Percentiles rank a stretch among this genome's conserved stretches.
Conservation (phyloP, 2,888 invertebrate genomes). For the Cotesia congregata region DNA sequence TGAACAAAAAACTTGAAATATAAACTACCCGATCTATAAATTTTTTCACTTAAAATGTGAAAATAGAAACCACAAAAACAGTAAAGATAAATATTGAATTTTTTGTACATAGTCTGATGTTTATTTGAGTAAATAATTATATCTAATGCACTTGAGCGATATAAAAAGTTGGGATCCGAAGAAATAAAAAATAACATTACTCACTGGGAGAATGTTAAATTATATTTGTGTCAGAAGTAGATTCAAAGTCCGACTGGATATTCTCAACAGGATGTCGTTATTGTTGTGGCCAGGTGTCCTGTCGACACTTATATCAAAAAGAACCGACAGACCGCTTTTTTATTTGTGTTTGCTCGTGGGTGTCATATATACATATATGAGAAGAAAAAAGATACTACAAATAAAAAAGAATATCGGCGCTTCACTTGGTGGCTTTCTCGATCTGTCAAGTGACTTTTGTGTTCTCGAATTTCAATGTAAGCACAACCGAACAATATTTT, state of each 20-base stretch:
- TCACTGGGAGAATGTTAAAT: conserved; percentile 18
- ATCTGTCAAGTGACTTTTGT: conserved; percentile 41
- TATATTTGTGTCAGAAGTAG: conserved; percentile 24
- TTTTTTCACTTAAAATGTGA: background rate
- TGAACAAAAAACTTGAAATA: too few species aligned
- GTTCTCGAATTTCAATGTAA: conserved; percentile 21
- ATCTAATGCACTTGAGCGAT: conserved; percentile 12
- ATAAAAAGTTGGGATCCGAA: conserved; percentile 19
- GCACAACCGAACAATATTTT: background rate
- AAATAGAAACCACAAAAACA: conserved; percentile 6
- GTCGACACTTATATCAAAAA: conserved; percentile 62
- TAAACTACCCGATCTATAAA: too few species aligned
- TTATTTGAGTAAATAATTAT: background rate
- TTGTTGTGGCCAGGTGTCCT: conserved; percentile 63
- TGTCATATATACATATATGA: conserved; percentile 20
- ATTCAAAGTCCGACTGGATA: conserved; percentile 42
- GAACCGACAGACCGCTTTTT: conserved; percentile 51
- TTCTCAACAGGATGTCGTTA: conserved; percentile 53
- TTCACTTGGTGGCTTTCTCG: conserved; percentile 23
- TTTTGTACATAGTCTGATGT: conserved; percentile 5
- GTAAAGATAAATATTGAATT: conserved; percentile 34
- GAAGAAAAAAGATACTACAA: conserved; percentile 14
- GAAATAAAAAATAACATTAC: conserved; percentile 26
- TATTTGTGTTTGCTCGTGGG: conserved; percentile 35
- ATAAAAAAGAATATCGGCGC: conserved; percentile 10